Evolutionary conservation across 2,888 invertebrate genomes (phyloP).

Genomic region (Ornithoptera alexandrae): DNA sequence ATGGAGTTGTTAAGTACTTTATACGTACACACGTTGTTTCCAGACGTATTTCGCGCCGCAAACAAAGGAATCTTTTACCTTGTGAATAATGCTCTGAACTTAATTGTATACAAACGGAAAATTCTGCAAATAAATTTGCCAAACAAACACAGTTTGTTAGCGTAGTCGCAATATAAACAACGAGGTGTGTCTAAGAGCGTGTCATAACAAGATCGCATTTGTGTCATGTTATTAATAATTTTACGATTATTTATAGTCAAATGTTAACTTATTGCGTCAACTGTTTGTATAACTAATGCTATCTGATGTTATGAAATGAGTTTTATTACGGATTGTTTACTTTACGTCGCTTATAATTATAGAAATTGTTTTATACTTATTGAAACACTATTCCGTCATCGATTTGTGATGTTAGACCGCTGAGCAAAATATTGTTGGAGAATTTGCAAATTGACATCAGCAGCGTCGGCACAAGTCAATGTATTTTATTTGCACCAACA

Average conservation of each 20-base stretch:
- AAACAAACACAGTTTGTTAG: constrained; percentile 44
- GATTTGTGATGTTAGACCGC: too few relatives aligned
- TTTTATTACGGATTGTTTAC: neutral
- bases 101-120: constrained; percentile 44
- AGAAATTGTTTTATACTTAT: neutral
- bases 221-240: neutral
- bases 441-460: too few relatives aligned
- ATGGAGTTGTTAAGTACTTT: constrained; percentile 2
- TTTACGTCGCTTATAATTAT: neutral
- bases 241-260: neutral
- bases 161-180: constrained; percentile 28
- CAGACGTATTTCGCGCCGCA: constrained; percentile 11
- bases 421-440: too few relatives aligned
- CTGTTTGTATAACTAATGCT: neutral
- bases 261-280: neutral
- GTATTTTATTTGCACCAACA: too few relatives aligned
- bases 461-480: too few relatives aligned
- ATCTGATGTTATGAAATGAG: neutral
- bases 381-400: too few relatives aligned
- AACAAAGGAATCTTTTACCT: constrained; percentile 24
- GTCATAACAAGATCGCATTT: neutral
- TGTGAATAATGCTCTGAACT: constrained; percentile 16
- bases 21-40: constrained; percentile 11
- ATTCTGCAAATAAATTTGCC: constrained; percentile 50
- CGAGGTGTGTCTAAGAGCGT: constrained; percentile 22